Conservation (phyloP, 2,113 vertebrate genomes). For the Lepus americanus region DNA sequence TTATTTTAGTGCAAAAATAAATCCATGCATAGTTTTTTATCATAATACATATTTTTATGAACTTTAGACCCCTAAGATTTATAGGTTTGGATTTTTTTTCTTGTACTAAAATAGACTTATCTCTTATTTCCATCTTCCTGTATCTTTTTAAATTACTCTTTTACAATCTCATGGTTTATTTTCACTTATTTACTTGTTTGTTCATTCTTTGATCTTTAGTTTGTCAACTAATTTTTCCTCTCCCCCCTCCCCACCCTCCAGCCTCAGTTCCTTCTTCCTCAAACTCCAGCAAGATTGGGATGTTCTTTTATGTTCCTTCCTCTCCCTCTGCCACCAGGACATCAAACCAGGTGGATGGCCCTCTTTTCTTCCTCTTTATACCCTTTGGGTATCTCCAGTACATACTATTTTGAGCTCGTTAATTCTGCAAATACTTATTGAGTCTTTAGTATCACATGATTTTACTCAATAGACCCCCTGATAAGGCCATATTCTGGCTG, state of each 20-base stretch:
- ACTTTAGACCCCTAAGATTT: too few species aligned
- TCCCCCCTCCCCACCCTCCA: too few species aligned
- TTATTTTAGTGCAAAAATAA: too few species aligned
- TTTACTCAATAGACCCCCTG: not conserved
- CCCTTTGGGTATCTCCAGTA: not conserved
- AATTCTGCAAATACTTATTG: not conserved
- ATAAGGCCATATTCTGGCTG: not conserved
- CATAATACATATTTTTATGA: too few species aligned
- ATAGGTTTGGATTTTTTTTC: too few species aligned
- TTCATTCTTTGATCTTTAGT: not conserved
- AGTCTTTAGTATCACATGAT: not conserved
- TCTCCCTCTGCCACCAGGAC: not conserved
- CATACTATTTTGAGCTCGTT: not conserved
- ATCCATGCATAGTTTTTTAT: too few species aligned
- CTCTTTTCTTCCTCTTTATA: not conserved
- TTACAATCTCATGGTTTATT: not conserved
- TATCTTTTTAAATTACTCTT: too few species aligned
- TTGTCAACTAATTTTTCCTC: not conserved
- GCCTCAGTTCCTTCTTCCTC: not conserved
- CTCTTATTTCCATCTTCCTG: too few species aligned
- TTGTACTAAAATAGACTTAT: too few species aligned
- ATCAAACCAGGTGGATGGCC: fast-evolving
- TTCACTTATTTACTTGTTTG: not conserved
- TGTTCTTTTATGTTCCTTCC: not conserved
- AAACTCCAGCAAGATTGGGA: not conserved